These are phyloP conservation scores for Rattus rattus DNA, from an alignment of 2,113 vertebrate species.

Conservation along the genomic window DNA sequence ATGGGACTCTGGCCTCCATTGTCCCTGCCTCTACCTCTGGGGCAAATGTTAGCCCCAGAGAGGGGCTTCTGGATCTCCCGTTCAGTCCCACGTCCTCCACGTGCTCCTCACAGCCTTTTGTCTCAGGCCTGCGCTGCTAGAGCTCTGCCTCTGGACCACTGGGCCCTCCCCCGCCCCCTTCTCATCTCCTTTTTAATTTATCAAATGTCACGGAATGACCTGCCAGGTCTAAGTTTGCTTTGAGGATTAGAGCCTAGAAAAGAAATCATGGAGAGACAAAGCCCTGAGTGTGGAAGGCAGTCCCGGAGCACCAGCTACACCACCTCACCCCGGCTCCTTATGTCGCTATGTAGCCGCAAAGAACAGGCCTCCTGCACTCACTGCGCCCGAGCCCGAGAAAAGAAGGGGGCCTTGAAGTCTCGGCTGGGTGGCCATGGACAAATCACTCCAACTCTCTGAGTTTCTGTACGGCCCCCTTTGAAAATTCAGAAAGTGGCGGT, in stretches of 20 bases:
- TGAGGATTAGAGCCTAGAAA: constrained; percentile 76
- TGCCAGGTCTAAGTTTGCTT: constrained; percentile 75
- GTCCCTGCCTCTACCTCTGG: constrained; percentile 57
- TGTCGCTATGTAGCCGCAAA: neutral
- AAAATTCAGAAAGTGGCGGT: neutral
- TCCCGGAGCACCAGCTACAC: neutral
- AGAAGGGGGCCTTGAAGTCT: neutral
- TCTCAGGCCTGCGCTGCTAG: neutral
- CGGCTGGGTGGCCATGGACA: neutral
- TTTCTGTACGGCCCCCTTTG: neutral
- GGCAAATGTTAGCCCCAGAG: constrained; percentile 12
- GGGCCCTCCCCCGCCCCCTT: constrained; percentile 42
- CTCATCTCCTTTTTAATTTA: constrained; percentile 77
- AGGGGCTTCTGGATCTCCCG: neutral
- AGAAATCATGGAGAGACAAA: constrained; percentile 62
- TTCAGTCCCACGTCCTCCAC: neutral
- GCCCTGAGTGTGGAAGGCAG: constrained; percentile 13
- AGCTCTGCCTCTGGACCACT: constrained; percentile 17
- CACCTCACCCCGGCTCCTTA: neutral
- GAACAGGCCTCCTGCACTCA: neutral
- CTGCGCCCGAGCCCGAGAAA: neutral
- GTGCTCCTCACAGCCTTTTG: constrained; percentile 2
- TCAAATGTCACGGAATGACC: constrained; percentile 78
- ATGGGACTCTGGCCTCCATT: constrained; percentile 57
- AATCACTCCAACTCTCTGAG: constrained; percentile 2